A percentile compares a stretch with the other conserved stretches of the same genome.
Conservation (phyloP, 2,113 vertebrate genomes). For the Beaufortia kweichowensis region DNA sequence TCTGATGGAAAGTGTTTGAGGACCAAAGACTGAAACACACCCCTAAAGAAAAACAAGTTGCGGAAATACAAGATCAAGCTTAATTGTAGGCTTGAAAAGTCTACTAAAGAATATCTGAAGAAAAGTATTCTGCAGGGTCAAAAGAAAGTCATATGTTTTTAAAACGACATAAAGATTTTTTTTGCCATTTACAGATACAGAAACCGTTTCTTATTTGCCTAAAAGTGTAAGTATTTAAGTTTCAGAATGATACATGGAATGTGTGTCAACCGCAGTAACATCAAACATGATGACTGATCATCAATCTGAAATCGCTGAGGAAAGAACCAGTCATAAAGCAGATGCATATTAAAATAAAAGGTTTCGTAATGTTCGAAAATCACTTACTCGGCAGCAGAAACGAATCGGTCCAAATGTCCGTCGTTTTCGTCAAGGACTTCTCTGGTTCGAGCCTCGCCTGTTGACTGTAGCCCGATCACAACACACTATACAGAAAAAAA, state of each 20-base stretch:
- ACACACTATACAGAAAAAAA: constrained; percentile 78
- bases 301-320: constrained; percentile 29
- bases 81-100: not conserved
- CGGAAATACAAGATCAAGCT: not conserved
- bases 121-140: too few species aligned
- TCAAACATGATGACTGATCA: not conserved
- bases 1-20: constrained; percentile 96
- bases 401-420: constrained; percentile 89
- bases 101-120: not conserved
- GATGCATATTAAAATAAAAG: not conserved
- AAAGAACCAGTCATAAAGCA: constrained; percentile 28
- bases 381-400: constrained; percentile 93
- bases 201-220: too few species aligned
- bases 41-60: constrained; percentile 72
- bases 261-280: not conserved
- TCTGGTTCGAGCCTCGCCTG: constrained; percentile 91
- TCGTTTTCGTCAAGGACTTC: constrained; percentile 95
- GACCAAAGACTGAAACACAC: constrained; percentile 95
- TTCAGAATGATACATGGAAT: constrained; percentile 23
- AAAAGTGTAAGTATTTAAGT: not conserved
- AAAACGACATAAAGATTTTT: too few species aligned
- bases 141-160: too few species aligned
- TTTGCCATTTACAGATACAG: too few species aligned
- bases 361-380: constrained; percentile 1
- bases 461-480: constrained; percentile 96